Percentiles rank a stretch among this genome's conserved stretches.
These are phyloP conservation scores for Triops longicaudatus DNA, from an alignment of 1,140 invertebrate genomes.

Conservation along the genomic window DNA sequence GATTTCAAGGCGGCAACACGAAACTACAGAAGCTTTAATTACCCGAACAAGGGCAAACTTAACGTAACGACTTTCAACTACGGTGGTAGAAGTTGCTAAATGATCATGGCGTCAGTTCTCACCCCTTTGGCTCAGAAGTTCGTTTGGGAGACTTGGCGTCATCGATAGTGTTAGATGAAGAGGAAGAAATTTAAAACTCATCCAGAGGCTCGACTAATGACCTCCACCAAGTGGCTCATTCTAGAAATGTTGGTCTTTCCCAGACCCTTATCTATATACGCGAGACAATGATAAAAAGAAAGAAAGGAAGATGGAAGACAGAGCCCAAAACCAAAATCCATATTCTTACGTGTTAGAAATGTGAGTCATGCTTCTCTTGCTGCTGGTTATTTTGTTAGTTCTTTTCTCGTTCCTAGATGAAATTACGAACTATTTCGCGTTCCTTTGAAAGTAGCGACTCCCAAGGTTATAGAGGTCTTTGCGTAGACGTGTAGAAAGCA, in stretches of 20 bases:
- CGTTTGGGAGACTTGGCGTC: background rate
- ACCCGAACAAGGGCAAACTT: background rate
- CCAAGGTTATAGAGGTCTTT: no score
- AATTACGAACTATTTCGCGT: no score
- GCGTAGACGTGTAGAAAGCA: no score
- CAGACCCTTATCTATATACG: background rate
- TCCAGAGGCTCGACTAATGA: background rate
- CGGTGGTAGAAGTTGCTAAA: background rate
- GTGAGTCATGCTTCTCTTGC: no score
- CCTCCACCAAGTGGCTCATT: background rate
- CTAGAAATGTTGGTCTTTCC: background rate
- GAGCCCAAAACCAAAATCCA: background rate
- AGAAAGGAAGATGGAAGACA: no score
- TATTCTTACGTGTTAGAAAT: no score
- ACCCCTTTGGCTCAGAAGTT: background rate
- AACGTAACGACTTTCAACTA: background rate
- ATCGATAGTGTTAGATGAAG: background rate
- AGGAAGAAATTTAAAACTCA: background rate
- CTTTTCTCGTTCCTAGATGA: no score
- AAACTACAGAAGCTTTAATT: no score
- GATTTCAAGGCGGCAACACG: background rate
- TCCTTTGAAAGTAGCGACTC: no score
- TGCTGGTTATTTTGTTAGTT: no score
- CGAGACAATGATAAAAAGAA: background rate
- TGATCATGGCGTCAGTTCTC: background rate